Percentiles rank a stretch among this genome's conserved stretches.
phyloP scores from a whole-genome alignment of 2,113 vertebrate species.

The Pseudopodoces humilis region DNA sequence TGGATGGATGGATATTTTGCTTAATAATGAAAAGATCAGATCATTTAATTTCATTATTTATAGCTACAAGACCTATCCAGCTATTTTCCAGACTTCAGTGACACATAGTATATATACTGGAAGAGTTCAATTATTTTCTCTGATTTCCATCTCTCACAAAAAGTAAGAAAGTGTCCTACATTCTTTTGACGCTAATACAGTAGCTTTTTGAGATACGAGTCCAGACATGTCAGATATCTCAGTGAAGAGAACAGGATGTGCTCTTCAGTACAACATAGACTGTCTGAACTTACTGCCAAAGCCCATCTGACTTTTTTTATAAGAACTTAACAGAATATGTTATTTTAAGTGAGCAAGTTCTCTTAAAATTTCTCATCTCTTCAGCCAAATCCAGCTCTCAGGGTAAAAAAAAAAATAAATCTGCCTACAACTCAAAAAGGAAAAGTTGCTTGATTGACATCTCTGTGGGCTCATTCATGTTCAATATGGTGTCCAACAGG shows the following conservation, averaged over 20 bases:
- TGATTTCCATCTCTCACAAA: background rate
- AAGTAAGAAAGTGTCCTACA: background rate
- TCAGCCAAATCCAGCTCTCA: background rate
- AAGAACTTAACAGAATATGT: background rate
- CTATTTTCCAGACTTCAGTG: slow-evolving; percentile 13
- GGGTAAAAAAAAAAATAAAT: background rate
- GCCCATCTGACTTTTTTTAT: background rate
- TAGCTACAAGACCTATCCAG: background rate
- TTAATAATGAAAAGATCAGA: background rate
- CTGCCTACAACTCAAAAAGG: background rate
- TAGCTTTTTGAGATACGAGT: slow-evolving; percentile 6
- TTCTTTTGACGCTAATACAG: background rate
- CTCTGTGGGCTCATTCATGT: background rate
- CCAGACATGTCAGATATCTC: slow-evolving; percentile 26
- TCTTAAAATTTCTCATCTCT: background rate
- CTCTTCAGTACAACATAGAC: background rate
- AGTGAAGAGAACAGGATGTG: slow-evolving; percentile 24
- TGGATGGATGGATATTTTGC: slow-evolving; percentile 3
- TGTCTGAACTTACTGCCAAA: slow-evolving; percentile 48
- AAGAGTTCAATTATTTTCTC: slow-evolving; percentile 6
- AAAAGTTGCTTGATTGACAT: background rate
- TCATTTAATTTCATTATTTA: background rate
- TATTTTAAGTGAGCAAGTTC: background rate
- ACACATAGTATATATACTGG: background rate
- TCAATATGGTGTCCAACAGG: background rate